Base-by-base conservation (phyloP, 1,140 invertebrate species). In the Scaptodrosophila lebanonensis region DNA sequence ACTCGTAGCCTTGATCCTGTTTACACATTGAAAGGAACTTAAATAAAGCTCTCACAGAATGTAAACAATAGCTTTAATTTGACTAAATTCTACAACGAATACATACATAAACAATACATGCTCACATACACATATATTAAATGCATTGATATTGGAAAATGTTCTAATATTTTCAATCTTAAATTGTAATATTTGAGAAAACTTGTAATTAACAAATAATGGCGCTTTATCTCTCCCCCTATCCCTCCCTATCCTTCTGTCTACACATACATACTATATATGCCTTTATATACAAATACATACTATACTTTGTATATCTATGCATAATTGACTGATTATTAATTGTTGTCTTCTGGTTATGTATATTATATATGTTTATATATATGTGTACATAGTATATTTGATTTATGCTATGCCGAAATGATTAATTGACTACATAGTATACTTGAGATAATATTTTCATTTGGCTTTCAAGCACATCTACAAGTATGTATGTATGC, bases 381-480 rank as follows among this genome's bases (percentile, higher is more conserved):
- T 44, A 22, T 44, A 38, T 40, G 52, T 38, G 17, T 20, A 40
- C 17, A 32, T 53, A 54, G 43, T 57, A 38, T 57, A 79, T 29
- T 29, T 29, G 9, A 5, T 29, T 29, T 29, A n/a, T n/a, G n/a
- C n/a, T n/a, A n/a, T n/a, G n/a, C n/a, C 27, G 9, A 29, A 73
- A 59, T 67, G 59, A 51, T 64, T 77, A 79, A 79, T 79, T 79
- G 73, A 79, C 73, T 79, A 79, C 75, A 57, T 75, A 69, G n/a
- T n/a, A n/a, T 79, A 66, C 75, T 72, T 72, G 75, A 77, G 72
- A 77, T 77, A 75, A 75, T 65, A 69, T 65, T 66, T 64, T 52
- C 30, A 39, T 30, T 42, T 60, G 54, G 38, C 44, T 53, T 77
- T 18, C 35, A 48, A n/a, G n/a, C n/a, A n/a, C n/a, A n/a, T n/a